Percentiles rank a stretch among this genome's conserved stretches.
phyloP scores from a whole-genome alignment of 2,797 vertebrate species.

The Syndactyla subalaris region DNA sequence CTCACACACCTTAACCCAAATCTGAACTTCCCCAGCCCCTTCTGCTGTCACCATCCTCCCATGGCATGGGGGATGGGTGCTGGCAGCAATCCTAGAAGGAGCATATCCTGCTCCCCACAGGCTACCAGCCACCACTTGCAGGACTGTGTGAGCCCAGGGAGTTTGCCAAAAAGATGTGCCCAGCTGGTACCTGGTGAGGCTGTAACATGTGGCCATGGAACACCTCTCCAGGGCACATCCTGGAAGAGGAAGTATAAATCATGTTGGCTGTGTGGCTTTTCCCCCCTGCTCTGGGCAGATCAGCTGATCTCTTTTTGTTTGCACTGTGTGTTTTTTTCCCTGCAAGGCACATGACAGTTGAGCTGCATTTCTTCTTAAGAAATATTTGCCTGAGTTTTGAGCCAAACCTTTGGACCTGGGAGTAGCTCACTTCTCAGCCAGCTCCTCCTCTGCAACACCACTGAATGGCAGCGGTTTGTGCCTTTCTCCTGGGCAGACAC shows the following conservation, averaged over 20 bases:
- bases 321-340: background rate
- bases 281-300: background rate
- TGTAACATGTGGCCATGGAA: background rate
- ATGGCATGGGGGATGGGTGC: background rate
- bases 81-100: background rate
- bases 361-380: background rate
- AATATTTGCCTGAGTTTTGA: background rate
- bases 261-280: rapidly evolving
- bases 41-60: background rate
- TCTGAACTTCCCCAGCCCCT: background rate
- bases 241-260: background rate
- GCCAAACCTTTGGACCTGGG: background rate
- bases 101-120: background rate
- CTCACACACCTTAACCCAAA: rapidly evolving
- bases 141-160: background rate
- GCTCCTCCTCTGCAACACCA: background rate
- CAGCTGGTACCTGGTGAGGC: rapidly evolving
- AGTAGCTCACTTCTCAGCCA: background rate
- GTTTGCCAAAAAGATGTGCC: background rate
- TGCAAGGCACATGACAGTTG: background rate
- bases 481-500: rapidly evolving
- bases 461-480: rapidly evolving
- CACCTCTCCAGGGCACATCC: background rate
- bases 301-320: background rate
- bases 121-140: background rate